Evolutionary conservation across 1,140 invertebrate genomes (phyloP).

Genomic region (Drosophila jambulina): DNA sequence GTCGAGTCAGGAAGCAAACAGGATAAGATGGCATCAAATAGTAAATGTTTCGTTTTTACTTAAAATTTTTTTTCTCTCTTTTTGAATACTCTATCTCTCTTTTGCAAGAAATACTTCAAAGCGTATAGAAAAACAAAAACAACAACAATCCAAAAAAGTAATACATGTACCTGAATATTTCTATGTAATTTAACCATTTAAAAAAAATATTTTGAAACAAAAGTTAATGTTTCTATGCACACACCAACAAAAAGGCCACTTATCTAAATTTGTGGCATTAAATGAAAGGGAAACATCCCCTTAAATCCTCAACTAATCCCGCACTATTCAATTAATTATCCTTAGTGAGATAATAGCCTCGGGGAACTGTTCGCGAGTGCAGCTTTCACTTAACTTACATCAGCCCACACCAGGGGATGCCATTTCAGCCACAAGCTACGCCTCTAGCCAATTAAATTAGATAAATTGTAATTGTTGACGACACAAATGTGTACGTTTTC

Average conservation of each 20-base stretch:
- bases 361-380: slow-evolving; percentile 5
- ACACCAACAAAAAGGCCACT: not conserved
- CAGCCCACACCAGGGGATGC: slow-evolving; percentile 1
- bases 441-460: slow-evolving; percentile 21
- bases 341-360: slow-evolving; percentile 5
- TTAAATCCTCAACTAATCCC: not conserved
- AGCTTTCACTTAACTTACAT: slow-evolving; percentile 32
- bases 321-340: slow-evolving; percentile 21
- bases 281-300: not conserved
- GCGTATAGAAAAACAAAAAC: not conserved
- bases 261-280: not conserved
- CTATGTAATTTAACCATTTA: not conserved
- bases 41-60: too few species aligned
- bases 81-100: too few species aligned
- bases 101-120: too few species aligned
- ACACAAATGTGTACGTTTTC: not conserved
- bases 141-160: too few species aligned
- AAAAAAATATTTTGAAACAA: not conserved
- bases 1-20: too few species aligned
- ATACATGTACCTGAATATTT: not conserved
- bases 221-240: too few species aligned
- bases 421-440: slow-evolving; percentile 11
- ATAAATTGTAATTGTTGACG: slow-evolving; percentile 22
- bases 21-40: too few species aligned
- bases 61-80: too few species aligned